Percentiles rank a stretch among this genome's conserved stretches.
Conservation (phyloP, 2,113 vertebrate genomes). For the Paracanthobrama guichenoti region DNA sequence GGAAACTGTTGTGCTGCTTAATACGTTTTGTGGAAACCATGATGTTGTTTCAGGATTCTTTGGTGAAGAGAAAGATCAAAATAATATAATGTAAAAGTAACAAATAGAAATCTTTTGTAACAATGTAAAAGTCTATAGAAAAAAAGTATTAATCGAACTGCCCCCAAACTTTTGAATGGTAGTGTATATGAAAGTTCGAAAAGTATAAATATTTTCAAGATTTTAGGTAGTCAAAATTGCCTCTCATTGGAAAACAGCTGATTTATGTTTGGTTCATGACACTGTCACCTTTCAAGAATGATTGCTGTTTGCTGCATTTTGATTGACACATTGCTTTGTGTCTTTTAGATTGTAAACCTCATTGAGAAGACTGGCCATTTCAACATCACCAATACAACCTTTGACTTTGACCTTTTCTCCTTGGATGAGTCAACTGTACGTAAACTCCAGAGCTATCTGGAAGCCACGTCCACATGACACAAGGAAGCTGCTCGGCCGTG, state of each 20-base stretch:
- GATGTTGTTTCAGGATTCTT: too few relatives aligned
- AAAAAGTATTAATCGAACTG: too few relatives aligned
- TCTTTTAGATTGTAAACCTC: constrained; percentile 90
- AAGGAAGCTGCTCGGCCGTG: constrained; percentile 53
- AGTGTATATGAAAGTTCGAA: too few relatives aligned
- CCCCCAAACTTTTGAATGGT: too few relatives aligned
- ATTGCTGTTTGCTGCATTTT: constrained; percentile 1
- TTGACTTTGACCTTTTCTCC: constrained; percentile 98
- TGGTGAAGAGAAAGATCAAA: too few relatives aligned
- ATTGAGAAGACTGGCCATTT: constrained; percentile 98
- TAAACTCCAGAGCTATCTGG: constrained; percentile 98
- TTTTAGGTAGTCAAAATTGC: not conserved
- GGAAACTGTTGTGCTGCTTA: too few relatives aligned
- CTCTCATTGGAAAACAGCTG: not conserved
- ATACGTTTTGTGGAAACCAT: too few relatives aligned
- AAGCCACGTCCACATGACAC: constrained; percentile 94
- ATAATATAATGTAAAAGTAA: too few relatives aligned
- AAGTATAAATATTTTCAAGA: not conserved
- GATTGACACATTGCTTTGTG: not conserved
- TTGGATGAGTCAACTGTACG: constrained; percentile 96
- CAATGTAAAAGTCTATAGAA: too few relatives aligned
- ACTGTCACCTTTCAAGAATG: not conserved
- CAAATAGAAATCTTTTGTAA: too few relatives aligned
- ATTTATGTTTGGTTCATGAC: not conserved
- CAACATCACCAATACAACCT: constrained; percentile 98